Evolutionary conservation across 30 jellyfish, hydroid and myxozoan genomes (phyloP), one percentile per base, ranked within the genome.

Genomic region (Cassiopea andromeda): DNA sequence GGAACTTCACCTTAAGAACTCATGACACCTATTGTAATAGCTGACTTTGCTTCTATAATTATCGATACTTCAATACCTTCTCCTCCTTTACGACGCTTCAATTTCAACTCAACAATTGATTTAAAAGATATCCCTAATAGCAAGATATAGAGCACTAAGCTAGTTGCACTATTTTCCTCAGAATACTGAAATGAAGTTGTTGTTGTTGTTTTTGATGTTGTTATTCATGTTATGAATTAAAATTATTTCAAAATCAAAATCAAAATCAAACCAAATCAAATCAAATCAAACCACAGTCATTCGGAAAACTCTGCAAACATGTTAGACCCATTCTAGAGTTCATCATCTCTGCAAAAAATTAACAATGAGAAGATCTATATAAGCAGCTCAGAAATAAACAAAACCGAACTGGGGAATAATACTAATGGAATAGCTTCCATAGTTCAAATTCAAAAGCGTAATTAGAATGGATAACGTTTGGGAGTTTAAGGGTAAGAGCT

Each of bases 21-120:
- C 75, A 66, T 66, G 75, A 66, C 75, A 66, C 75, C 75, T 66
- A 66, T 66, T 66, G 8, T 66, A 66, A 66, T 66, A 66, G 75
- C 45, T 66, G 19, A 66, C 75, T 19, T 66, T 66, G 75, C 75
- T 66, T 66, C 15, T 0, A 4, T 66, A 66, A 66, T 0, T 14
- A 66, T 66, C 27, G 75, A 66, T 15, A 4, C 14, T 66, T 66
- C 75, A 66, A 66, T 66, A 66, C 3, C 8, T 66, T 19, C 38
- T 66, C 27, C 75, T 19, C 75, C 3, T 66, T 66, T 14, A 66
- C 45, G 8, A 66, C 14, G 27, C 75, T 66, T 66, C 75, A 19
- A 66, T 4, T 66, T 66, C 75, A 66, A 66, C 75, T 66, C 75
- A 0, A 66, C 6, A 14, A 14, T 7, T 14, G 3, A 27, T 27